Evolutionary conservation across 2,888 invertebrate species (phyloP), one percentile per base, ranked within the genome.

Genomic region (Neelides folsomi): DNA sequence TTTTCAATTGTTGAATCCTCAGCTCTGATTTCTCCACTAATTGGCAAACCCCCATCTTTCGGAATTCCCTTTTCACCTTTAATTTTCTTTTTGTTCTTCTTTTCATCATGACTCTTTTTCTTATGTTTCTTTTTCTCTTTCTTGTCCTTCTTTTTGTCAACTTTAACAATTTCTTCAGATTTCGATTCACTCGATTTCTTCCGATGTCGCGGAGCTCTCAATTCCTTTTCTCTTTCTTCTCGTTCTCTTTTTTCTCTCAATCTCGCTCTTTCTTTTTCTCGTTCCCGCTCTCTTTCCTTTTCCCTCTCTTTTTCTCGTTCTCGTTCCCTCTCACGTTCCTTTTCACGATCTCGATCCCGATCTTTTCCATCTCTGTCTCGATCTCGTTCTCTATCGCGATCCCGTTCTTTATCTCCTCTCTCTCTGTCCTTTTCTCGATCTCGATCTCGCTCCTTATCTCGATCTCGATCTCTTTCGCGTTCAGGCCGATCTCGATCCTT

Each of bases 161-260:
- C 51, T 56, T 54, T 58, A 56, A n/a, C 48, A 50, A 18, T 39
- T 36, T 45, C 36, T 34, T 48, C 27, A 27, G 27, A 27, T 27
- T 27, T 27, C 4, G 27, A 27, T 7, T 27, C 51, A n/a, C 37
- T 10, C 2, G 49, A 54, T 60, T 62, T 51, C 47, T 56, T 48
- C 50, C 64, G 72, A 71, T 63, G 72, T 71, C 62, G 74, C 68
- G 64, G 68, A 27, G 27, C 27, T 27, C 27, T 68, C 49, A 68
- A 73, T 63, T 72, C 75, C 52, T 73, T 73, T 59, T 59, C 62
- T 43, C 69, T 69, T 49, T 73, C 73, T 40, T n/a, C n/a, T n/a
- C n/a, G n/a, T n/a, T 68, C 49, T 68, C 74, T 63, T 72, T 75
- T 53, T 73, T 73, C 60, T 59, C 62, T 43, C 69, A 69, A 49